Evolutionary conservation across 1,140 invertebrate genomes (phyloP).

Genomic region (Cydia pomonella): DNA sequence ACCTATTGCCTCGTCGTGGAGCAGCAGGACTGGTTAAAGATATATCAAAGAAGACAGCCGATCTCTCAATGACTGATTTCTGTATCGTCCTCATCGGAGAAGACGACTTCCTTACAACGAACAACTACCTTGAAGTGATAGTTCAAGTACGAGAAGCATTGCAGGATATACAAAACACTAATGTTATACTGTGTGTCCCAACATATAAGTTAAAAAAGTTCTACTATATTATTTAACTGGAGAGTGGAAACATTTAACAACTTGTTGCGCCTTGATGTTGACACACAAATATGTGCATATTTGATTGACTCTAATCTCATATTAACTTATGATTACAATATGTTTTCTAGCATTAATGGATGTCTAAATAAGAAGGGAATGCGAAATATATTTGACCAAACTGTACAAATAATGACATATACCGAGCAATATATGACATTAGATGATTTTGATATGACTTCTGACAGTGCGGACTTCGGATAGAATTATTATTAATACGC

Average conservation of each 20-base stretch:
- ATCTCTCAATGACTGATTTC: background rate
- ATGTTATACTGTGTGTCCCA: background rate
- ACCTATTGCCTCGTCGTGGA: slow-evolving; percentile 5
- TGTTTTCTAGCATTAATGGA: background rate
- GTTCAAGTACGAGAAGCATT: background rate
- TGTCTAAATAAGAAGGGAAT: background rate
- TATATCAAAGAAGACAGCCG: background rate
- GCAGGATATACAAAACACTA: background rate
- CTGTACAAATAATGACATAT: background rate
- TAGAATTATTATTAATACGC: too few relatives aligned
- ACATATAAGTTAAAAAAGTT: background rate
- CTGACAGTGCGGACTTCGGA: too few relatives aligned
- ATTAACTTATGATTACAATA: background rate
- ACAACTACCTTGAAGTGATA: background rate
- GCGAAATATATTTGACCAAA: background rate
- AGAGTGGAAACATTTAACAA: background rate
- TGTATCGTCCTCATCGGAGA: background rate
- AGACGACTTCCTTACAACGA: background rate
- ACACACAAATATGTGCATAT: background rate
- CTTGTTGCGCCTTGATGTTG: background rate
- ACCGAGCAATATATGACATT: background rate
- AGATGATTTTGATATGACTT: too few relatives aligned
- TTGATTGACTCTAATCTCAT: background rate
- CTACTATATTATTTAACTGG: background rate
- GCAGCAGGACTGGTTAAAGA: background rate